A percentile compares a stretch with the other conserved stretches of the same genome.
Conservation (phyloP, 2,113 vertebrate genomes). For the Mellivora capensis region DNA sequence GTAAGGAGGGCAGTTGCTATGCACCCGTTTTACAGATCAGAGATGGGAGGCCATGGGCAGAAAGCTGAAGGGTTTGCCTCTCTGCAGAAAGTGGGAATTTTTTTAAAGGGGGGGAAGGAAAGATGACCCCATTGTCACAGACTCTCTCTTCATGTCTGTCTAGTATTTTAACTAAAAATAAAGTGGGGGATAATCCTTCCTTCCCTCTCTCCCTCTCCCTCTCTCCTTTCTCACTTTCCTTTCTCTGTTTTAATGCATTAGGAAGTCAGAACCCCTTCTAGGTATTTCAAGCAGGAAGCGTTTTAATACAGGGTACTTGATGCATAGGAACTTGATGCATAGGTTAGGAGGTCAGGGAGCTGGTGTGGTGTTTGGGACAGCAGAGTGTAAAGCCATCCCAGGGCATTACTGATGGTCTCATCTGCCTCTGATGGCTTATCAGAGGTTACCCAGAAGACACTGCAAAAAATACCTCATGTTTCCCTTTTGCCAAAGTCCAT, state of each 20-base stretch:
- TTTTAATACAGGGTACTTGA: background rate
- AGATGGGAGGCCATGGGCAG: background rate
- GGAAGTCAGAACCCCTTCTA: background rate
- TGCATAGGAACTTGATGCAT: background rate
- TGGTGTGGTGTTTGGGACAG: background rate
- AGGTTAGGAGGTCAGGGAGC: too few relatives aligned
- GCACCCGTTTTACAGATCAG: background rate
- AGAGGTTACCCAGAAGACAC: background rate
- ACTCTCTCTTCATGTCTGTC: background rate
- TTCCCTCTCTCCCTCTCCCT: fast-evolving
- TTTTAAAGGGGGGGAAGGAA: background rate
- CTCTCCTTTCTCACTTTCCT: background rate
- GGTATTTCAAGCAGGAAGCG: background rate
- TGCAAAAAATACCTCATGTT: background rate
- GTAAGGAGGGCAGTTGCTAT: background rate
- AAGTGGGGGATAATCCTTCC: background rate
- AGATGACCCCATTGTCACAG: background rate
- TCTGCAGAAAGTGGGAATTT: background rate
- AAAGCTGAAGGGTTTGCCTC: background rate
- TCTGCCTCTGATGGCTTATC: background rate
- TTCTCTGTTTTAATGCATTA: background rate
- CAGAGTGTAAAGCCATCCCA: fast-evolving
- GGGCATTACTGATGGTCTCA: fast-evolving
- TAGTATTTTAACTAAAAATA: background rate
- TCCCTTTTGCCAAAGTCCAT: background rate